Evolutionary conservation across 2,888 invertebrate species (phyloP).

Genomic region (Yponomeuta malinellus): DNA sequence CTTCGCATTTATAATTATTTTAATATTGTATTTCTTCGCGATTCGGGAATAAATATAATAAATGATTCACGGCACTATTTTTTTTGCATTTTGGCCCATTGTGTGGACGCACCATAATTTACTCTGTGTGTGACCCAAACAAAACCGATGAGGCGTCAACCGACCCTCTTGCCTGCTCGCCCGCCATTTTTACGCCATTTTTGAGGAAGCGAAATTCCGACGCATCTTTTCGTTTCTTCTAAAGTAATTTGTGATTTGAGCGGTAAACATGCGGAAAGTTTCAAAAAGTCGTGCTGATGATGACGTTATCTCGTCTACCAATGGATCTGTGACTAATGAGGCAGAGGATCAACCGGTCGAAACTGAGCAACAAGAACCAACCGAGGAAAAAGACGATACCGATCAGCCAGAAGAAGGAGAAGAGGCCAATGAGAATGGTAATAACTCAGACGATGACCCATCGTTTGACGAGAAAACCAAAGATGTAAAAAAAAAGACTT

Average conservation of each 20-base stretch:
- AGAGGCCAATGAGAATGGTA: conserved; percentile 22
- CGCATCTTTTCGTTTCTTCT: not conserved
- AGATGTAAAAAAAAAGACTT: conserved; percentile 3
- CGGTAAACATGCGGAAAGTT: conserved; percentile 52
- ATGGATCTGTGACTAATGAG: conserved; percentile 47
- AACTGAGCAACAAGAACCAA: conserved; percentile 30
- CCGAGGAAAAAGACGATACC: not conserved
- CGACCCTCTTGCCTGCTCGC: not conserved
- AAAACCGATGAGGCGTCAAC: too few relatives aligned
- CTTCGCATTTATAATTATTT: too few relatives aligned
- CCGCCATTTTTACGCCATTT: conserved; percentile 2
- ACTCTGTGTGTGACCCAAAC: too few relatives aligned
- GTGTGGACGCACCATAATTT: too few relatives aligned
- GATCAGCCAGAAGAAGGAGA: conserved; percentile 21
- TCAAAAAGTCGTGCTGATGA: conserved; percentile 64
- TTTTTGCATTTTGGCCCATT: too few relatives aligned
- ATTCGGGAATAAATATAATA: too few relatives aligned
- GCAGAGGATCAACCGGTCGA: conserved; percentile 28
- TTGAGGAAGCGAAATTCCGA: not conserved
- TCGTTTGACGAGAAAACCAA: not conserved
- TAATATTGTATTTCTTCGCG: too few relatives aligned
- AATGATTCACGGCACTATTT: too few relatives aligned
- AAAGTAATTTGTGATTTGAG: not conserved
- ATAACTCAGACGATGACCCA: conserved; percentile 9
- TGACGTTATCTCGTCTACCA: conserved; percentile 64